phyloP scores from a whole-genome alignment of 2,888 invertebrate species.

The Cylindroiulus punctatus region DNA sequence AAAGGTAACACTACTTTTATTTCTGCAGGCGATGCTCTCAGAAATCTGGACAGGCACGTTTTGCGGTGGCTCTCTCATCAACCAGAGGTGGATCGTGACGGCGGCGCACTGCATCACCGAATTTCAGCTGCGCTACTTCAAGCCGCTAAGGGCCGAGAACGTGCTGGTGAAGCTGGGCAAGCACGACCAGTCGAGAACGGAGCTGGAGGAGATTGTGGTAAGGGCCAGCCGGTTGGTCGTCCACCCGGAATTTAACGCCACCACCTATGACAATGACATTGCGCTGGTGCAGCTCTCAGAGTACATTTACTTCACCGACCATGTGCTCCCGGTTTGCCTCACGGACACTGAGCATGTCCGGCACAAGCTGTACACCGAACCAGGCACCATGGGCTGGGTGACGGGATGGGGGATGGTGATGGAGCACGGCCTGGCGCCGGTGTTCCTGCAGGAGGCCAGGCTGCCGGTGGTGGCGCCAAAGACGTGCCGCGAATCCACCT shows the following conservation, averaged over 20 bases:
- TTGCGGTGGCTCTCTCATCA: conserved; percentile 62
- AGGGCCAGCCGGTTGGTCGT: conserved; percentile 59
- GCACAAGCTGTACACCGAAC: conserved; percentile 33
- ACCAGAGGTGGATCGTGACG: conserved; percentile 61
- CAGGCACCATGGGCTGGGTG: conserved; percentile 60
- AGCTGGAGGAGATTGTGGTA: conserved; percentile 60
- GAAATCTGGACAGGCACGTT: conserved; percentile 60
- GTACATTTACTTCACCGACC: conserved; percentile 60
- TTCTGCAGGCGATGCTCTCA: conserved; percentile 61
- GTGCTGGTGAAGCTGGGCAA: conserved; percentile 61
- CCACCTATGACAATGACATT: conserved; percentile 62
- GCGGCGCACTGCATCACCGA: conserved; percentile 62
- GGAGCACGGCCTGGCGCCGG: conserved; percentile 60
- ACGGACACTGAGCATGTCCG: conserved; percentile 56
- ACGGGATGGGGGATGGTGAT: conserved; percentile 62
- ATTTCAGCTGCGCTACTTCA: conserved; percentile 52
- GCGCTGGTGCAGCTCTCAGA: conserved; percentile 60
- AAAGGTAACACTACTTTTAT: neutral
- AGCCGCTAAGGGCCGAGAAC: conserved; percentile 52
- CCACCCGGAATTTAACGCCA: conserved; percentile 60
- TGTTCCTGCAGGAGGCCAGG: conserved; percentile 60
- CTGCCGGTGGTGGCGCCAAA: conserved; percentile 61
- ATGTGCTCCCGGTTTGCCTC: conserved; percentile 61
- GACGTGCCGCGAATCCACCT: conserved; percentile 60
- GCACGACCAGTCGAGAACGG: conserved; percentile 60